These are phyloP conservation scores for Drosophila rufa DNA, from an alignment of 1,140 invertebrate species.

Conservation along the genomic window DNA sequence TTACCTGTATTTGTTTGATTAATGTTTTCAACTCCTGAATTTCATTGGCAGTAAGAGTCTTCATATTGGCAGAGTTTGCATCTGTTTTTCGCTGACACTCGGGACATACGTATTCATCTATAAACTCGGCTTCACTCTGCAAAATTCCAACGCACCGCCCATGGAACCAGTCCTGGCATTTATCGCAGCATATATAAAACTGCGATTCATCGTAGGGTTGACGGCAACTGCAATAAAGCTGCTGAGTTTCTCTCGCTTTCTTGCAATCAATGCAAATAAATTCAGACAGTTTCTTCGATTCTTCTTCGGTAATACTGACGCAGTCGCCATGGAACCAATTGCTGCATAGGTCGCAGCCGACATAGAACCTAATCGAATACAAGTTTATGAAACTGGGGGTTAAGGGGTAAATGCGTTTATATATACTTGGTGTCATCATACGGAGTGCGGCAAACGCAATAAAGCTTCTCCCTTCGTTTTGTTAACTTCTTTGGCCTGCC, in stretches of 20 bases:
- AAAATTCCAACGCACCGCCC: conserved; percentile 98
- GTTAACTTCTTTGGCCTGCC: conserved; percentile 79
- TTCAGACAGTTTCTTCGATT: conserved; percentile 95
- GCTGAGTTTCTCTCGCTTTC: conserved; percentile 93
- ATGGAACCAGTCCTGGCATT: conserved; percentile 99
- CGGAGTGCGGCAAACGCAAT: conserved; percentile 97
- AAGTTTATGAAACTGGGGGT: neutral
- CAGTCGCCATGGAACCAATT: conserved; percentile 99
- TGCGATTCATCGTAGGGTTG: conserved; percentile 99
- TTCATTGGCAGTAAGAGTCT: conserved; percentile 92
- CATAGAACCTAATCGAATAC: conserved; percentile 92
- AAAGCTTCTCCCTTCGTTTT: conserved; percentile 91
- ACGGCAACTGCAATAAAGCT: conserved; percentile 97
- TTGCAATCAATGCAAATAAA: conserved; percentile 95
- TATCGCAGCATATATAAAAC: conserved; percentile 99
- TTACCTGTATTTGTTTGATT: conserved; percentile 95
- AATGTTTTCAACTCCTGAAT: conserved; percentile 93
- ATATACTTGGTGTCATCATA: conserved; percentile 96
- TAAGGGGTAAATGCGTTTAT: neutral
- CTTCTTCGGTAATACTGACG: conserved; percentile 96
- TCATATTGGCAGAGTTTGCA: conserved; percentile 96
- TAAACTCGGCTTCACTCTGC: conserved; percentile 96
- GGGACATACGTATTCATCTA: conserved; percentile 98
- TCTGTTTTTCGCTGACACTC: conserved; percentile 95
- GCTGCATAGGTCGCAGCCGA: conserved; percentile 98